Evolutionary conservation across 2,888 invertebrate genomes (phyloP).

Genomic region (Crioceris asparagi): DNA sequence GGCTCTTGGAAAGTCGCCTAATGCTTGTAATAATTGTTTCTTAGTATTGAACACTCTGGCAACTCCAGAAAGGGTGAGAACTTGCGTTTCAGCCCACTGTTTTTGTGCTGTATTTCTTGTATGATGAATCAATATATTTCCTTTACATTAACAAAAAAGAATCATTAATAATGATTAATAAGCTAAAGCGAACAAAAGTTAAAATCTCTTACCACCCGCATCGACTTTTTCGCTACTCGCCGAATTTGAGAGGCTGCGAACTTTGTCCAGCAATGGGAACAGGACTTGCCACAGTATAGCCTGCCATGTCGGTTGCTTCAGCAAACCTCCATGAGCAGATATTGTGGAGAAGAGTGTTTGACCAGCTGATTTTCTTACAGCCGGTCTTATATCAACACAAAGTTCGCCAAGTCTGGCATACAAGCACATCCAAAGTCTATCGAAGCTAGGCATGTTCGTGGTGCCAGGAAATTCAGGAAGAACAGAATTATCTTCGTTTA

Average conservation of each 20-base stretch:
- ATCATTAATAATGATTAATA: not conserved
- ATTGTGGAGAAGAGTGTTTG: constrained; percentile 97
- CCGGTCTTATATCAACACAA: constrained; percentile 91
- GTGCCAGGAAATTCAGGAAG: constrained; percentile 77
- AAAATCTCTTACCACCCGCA: constrained; percentile 56
- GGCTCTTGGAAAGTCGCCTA: constrained; percentile 86
- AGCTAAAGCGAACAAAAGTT: no score
- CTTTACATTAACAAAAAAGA: constrained; percentile 2
- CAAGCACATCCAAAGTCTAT: constrained; percentile 93
- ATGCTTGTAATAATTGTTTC: constrained; percentile 66
- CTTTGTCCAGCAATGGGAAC: constrained; percentile 90
- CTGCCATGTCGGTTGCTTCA: constrained; percentile 86
- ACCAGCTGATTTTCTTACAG: constrained; percentile 92
- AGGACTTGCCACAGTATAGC: constrained; percentile 91
- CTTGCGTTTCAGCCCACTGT: constrained; percentile 98
- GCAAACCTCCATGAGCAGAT: constrained; percentile 83
- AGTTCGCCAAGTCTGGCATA: constrained; percentile 80
- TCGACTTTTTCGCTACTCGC: constrained; percentile 74
- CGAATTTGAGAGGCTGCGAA: constrained; percentile 60
- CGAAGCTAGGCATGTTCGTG: constrained; percentile 77
- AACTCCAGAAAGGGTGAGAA: constrained; percentile 80
- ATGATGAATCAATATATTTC: constrained; percentile 92
- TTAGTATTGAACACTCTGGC: constrained; percentile 89
- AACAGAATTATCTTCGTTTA: constrained; percentile 63
- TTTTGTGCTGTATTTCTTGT: constrained; percentile 97